A percentile compares a stretch with the other conserved stretches of the same genome.
Conservation (phyloP, 2,797 vertebrate genomes). For the Crocidura indochinensis region DNA sequence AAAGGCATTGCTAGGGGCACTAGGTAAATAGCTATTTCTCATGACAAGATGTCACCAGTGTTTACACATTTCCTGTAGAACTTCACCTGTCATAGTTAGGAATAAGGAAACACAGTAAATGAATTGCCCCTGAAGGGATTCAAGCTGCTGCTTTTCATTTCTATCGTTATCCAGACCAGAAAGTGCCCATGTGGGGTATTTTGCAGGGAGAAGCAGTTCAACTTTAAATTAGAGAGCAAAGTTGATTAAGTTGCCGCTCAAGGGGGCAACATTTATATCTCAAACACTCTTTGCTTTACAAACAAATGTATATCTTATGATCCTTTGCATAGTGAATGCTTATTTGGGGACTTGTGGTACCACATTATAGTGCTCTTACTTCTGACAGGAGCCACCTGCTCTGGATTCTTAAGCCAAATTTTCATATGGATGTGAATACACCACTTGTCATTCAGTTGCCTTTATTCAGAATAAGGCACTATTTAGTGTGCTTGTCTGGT, state of each 20-base stretch:
- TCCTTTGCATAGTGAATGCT: slow-evolving; percentile 51
- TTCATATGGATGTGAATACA: slow-evolving; percentile 16
- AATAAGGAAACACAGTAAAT: neutral
- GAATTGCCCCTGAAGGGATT: slow-evolving; percentile 35
- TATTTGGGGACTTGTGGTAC: slow-evolving; percentile 48
- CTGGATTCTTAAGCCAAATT: slow-evolving; percentile 35
- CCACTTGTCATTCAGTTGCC: slow-evolving; percentile 18
- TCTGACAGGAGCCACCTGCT: slow-evolving; percentile 60
- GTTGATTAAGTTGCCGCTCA: slow-evolving; percentile 64
- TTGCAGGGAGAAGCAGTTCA: slow-evolving; percentile 51
- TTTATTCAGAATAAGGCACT: neutral
- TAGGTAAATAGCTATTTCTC: neutral
- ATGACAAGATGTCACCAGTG: neutral
- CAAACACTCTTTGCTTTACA: slow-evolving; percentile 65
- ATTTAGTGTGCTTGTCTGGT: neutral
- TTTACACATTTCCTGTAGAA: slow-evolving; percentile 51
- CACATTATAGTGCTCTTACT: slow-evolving; percentile 38
- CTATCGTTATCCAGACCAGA: slow-evolving; percentile 51
- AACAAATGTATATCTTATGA: slow-evolving; percentile 61
- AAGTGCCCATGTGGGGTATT: slow-evolving; percentile 52
- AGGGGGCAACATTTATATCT: slow-evolving; percentile 59
- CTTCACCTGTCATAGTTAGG: neutral
- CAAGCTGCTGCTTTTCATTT: slow-evolving; percentile 51
- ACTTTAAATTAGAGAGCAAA: slow-evolving; percentile 68
- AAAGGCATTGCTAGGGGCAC: neutral